phyloP scores from a whole-genome alignment of 2,888 invertebrate genomes.

The Gari tellinella region DNA sequence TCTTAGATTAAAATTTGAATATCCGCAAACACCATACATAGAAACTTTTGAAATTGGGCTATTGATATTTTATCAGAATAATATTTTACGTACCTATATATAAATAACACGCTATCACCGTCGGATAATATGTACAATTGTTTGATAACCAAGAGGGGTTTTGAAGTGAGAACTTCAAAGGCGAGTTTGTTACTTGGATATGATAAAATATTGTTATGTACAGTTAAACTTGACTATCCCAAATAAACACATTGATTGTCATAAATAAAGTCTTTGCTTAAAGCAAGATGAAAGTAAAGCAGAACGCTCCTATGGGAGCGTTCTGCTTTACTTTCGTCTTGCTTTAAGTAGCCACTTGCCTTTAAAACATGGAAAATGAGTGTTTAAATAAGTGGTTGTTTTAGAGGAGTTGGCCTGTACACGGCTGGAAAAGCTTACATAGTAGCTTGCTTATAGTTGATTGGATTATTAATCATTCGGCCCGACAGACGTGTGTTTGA shows the following conservation, averaged over 20 bases:
- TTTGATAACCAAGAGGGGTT: constrained; percentile 55
- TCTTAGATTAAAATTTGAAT: constrained; percentile 54
- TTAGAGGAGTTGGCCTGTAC: too few species aligned
- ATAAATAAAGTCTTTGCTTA: too few species aligned
- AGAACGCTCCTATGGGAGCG: too few species aligned
- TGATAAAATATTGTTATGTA: constrained; percentile 69
- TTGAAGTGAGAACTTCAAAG: constrained; percentile 60
- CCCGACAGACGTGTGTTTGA: constrained; percentile 5
- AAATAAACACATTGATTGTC: too few species aligned
- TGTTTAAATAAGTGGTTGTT: too few species aligned
- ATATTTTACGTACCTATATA: constrained; percentile 52
- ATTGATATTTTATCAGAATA: constrained; percentile 48
- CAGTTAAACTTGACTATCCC: too few species aligned
- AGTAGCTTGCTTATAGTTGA: constrained; percentile 11
- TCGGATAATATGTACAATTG: constrained; percentile 48
- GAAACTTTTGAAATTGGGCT: constrained; percentile 53
- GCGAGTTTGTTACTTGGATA: constrained; percentile 45
- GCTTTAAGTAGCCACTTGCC: too few species aligned
- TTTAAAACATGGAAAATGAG: too few species aligned
- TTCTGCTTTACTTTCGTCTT: too few species aligned
- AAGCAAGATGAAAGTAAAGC: too few species aligned
- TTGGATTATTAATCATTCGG: constrained; percentile 16
- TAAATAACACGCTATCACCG: constrained; percentile 41
- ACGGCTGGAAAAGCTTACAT: constrained; percentile 6
- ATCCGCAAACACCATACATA: constrained; percentile 54